Conservation (phyloP, 2,113 vertebrate genomes). For the Bambusicola thoracicus region DNA sequence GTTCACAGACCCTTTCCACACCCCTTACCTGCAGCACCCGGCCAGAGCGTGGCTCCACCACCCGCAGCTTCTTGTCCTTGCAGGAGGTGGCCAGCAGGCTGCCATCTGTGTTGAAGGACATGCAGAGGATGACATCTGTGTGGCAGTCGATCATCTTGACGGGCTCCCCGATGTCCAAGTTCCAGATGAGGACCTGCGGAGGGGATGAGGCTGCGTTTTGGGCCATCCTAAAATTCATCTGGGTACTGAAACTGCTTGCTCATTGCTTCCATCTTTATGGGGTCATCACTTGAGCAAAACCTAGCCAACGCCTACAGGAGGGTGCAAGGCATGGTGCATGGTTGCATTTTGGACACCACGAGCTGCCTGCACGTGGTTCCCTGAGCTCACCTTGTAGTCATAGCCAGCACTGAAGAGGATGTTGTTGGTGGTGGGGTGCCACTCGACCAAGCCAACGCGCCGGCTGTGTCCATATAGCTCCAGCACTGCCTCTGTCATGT, state of each 20-base stretch:
- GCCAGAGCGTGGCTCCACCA: slow-evolving; percentile 94
- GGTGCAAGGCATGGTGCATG: neutral
- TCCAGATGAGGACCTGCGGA: slow-evolving; percentile 95
- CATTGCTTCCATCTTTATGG: no score
- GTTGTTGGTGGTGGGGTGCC: slow-evolving; percentile 96
- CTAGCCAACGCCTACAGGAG: rapidly evolving
- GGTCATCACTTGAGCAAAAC: neutral
- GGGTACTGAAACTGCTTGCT: rapidly evolving
- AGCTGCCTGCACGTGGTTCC: rapidly evolving
- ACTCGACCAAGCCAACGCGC: slow-evolving; percentile 93
- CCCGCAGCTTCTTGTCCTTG: slow-evolving; percentile 93
- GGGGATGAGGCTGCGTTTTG: neutral
- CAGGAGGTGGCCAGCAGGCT: slow-evolving; percentile 95
- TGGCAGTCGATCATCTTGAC: slow-evolving; percentile 99
- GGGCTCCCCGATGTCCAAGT: slow-evolving; percentile 92
- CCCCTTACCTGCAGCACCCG: slow-evolving; percentile 88
- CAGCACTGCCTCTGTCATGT: slow-evolving; percentile 92
- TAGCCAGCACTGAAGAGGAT: slow-evolving; percentile 97
- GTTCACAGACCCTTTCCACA: neutral
- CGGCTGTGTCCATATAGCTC: slow-evolving; percentile 96
- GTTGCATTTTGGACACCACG: neutral
- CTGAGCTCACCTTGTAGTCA: slow-evolving; percentile 90
- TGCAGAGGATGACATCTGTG: slow-evolving; percentile 92
- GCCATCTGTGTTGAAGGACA: slow-evolving; percentile 96
- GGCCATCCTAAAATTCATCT: neutral